Evolutionary conservation across 2,888 invertebrate species (phyloP), one percentile per base, ranked within the genome.

Genomic region (Agrochola macilenta): DNA sequence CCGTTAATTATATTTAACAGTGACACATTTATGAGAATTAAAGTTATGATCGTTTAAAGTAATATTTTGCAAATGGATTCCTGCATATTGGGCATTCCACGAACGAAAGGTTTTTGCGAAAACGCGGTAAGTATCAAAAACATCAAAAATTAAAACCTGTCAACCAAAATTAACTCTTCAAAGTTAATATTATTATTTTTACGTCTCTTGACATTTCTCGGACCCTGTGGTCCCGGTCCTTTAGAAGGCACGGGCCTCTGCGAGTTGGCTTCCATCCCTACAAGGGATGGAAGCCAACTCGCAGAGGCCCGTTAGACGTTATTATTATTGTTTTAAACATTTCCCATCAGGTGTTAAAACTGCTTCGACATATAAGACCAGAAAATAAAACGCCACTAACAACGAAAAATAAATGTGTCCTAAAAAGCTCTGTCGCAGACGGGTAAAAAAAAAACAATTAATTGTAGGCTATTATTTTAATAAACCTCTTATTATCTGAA

Each of bases 401-500:
- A 63, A n/a, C 35, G 1, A 63, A 39, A 63, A 23, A 61, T n/a
- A 11, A 11, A 11, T 20, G 52, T 23, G 20, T 8, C 20, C 8
- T 2, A 52, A 23, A 23, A 52, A 23, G 0, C 9, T 52, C 52
- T 9, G 23, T 23, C 23, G 8, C 52, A 52, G 52, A 52, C 8
- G 20, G 23, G 23, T 23, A 5, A 57, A 12, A 12, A 57, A 11
- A 57, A 69, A 65, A 46, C 8, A 57, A 9, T n/a, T n/a, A 69
- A 35, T 17, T 35, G 17, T n/a, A n/a, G 17, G 17, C 5, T 72
- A 46, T 69, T 49, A 20, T n/a, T 72, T 20, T 14, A 7, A 58
- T 35, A 46, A 57, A 20, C 14, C 4, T 60, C 14, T 30, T n/a
- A 76, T 76, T 76, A 76, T 76, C 52, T 9, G 5, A 35, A 35